Evolutionary conservation across 2,888 invertebrate species (phyloP).

Genomic region (Drosophila birchii): DNA sequence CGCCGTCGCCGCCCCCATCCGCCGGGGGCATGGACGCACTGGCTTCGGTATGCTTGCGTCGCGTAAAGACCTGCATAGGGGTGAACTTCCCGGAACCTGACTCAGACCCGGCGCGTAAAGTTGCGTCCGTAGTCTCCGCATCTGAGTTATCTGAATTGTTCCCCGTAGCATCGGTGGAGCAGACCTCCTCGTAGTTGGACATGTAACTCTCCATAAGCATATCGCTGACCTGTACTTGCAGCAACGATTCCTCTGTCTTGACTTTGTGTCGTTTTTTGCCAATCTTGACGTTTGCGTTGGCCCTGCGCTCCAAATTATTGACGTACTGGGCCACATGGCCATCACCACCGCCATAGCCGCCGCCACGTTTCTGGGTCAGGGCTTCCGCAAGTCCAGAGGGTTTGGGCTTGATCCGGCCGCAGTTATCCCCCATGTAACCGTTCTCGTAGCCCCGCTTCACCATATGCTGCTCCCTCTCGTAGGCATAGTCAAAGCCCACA

Average conservation of each 20-base stretch:
- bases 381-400: constrained; percentile 17
- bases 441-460: constrained; percentile 14
- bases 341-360: constrained; percentile 11
- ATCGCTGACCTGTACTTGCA: constrained; percentile 2
- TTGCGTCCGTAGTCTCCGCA: constrained; percentile 30
- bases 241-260: constrained; percentile 21
- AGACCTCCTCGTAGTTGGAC: constrained; percentile 35
- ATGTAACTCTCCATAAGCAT: constrained; percentile 54
- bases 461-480: constrained; percentile 23
- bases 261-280: constrained; percentile 50
- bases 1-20: constrained; percentile 13
- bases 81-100: constrained; percentile 6
- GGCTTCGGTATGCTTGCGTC: constrained; percentile 51
- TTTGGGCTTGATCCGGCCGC: not conserved
- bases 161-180: constrained; percentile 21
- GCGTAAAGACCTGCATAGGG: constrained; percentile 52
- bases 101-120: constrained; percentile 12
- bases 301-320: constrained; percentile 55
- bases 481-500: constrained; percentile 15
- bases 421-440: constrained; percentile 47
- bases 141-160: constrained; percentile 47
- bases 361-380: constrained; percentile 8
- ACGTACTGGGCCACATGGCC: constrained; percentile 55
- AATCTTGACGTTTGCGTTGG: constrained; percentile 35
- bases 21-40: constrained; percentile 1